Percentiles rank a stretch among this genome's conserved stretches.
Evolutionary conservation across 2,888 invertebrate species (phyloP).

Genomic region (Tenthredo distinguenda): DNA sequence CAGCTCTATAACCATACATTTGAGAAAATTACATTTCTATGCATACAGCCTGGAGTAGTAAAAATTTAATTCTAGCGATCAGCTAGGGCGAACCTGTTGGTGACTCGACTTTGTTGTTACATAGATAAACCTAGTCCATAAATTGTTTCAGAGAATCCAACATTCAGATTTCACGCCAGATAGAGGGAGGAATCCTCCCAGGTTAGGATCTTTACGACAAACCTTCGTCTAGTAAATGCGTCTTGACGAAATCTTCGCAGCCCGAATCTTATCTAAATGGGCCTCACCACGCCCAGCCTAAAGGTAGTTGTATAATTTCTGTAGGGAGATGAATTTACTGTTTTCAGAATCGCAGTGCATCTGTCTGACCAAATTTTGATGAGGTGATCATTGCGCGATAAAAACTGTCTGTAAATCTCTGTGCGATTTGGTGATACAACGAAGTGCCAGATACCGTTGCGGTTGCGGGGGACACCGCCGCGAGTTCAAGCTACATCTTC

Average conservation of each 20-base stretch:
- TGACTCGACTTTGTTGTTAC: conserved; percentile 6
- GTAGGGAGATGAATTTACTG: background rate
- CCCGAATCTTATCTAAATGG: background rate
- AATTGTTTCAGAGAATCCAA: conserved; percentile 36
- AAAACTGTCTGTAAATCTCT: background rate
- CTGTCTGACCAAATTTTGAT: background rate
- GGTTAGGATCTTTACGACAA: conserved; percentile 38
- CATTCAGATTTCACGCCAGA: conserved; percentile 34
- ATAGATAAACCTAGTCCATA: conserved; percentile 33
- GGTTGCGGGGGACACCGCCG: background rate
- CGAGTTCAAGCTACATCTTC: background rate
- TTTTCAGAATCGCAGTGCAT: background rate
- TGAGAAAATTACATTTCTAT: conserved; percentile 35
- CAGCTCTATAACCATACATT: conserved; percentile 49
- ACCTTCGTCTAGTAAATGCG: background rate
- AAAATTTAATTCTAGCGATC: conserved; percentile 51
- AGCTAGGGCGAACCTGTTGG: background rate
- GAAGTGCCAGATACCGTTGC: background rate
- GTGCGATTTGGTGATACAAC: background rate
- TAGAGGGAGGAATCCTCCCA: conserved; percentile 30
- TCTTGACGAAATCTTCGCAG: conserved; percentile 25
- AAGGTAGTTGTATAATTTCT: background rate
- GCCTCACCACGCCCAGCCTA: background rate
- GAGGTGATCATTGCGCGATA: background rate
- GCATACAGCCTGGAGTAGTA: conserved; percentile 29